phyloP scores from a whole-genome alignment of 2,113 vertebrate species.

The Varanus salvator region DNA sequence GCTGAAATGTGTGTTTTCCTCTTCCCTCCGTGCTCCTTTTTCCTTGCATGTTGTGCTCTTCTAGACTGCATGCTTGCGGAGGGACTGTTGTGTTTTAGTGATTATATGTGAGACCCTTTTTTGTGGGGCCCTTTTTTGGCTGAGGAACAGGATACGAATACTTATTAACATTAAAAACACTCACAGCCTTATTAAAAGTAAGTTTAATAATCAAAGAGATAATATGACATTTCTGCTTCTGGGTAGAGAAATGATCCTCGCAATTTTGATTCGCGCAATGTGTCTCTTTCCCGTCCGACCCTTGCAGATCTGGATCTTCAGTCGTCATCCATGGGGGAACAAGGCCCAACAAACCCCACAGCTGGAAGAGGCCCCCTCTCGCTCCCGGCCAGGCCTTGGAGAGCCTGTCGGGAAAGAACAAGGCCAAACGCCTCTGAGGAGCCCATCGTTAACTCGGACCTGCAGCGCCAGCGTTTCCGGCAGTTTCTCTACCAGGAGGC shows the following conservation, averaged over 20 bases:
- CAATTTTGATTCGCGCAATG: neutral
- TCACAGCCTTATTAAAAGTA: no score
- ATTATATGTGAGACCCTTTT: no score
- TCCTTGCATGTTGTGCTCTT: no score
- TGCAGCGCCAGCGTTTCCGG: neutral
- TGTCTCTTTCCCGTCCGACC: neutral
- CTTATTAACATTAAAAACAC: no score
- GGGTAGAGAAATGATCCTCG: neutral
- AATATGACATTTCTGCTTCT: neutral
- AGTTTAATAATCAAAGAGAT: no score
- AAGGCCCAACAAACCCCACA: no score
- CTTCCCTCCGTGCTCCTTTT: no score
- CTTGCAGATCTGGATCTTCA: constrained; percentile 2
- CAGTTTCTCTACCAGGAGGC: neutral
- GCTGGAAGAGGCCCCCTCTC: neutral
- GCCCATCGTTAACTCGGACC: neutral
- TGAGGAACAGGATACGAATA: no score
- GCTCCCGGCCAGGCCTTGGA: neutral
- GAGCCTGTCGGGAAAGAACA: neutral
- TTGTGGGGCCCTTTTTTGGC: no score
- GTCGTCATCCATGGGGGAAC: neutral
- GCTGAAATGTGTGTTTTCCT: no score
- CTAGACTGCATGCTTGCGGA: no score
- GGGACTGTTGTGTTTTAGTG: no score
- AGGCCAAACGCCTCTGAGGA: neutral